Evolutionary conservation across 2,113 vertebrate genomes (phyloP).

Genomic region (Bucco capensis): DNA sequence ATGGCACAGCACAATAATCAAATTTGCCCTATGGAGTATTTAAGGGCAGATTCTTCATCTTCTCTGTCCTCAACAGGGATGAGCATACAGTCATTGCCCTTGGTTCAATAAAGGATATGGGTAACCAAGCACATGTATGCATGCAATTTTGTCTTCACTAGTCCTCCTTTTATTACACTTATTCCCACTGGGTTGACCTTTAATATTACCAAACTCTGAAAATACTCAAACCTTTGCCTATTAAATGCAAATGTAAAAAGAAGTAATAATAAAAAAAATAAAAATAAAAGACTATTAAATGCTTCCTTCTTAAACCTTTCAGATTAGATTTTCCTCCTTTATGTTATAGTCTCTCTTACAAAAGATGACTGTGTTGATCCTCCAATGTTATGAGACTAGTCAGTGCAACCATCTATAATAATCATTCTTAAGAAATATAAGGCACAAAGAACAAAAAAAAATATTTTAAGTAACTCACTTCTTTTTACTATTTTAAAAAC

Average conservation of each 20-base stretch:
- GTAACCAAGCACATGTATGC: background rate
- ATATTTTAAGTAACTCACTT: accelerated
- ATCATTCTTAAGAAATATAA: background rate
- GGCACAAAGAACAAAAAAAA: background rate
- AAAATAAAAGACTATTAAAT: background rate
- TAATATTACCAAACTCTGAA: background rate
- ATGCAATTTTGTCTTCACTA: background rate
- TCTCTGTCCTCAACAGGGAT: background rate
- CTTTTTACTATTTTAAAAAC: background rate
- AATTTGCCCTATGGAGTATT: background rate
- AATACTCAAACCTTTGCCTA: background rate
- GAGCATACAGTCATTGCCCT: background rate
- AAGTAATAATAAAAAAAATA: background rate
- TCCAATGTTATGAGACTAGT: background rate
- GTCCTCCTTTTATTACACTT: background rate
- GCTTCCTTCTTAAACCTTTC: background rate
- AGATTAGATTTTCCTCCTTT: background rate
- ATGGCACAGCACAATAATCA: background rate
- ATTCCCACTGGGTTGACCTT: background rate
- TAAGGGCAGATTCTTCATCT: background rate
- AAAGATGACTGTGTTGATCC: background rate
- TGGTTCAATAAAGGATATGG: background rate
- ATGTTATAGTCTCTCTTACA: background rate
- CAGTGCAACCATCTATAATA: background rate
- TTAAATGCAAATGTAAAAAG: background rate